Base-by-base conservation (phyloP, 2,888 invertebrate species). In the Linnaemya vulpina region DNA sequence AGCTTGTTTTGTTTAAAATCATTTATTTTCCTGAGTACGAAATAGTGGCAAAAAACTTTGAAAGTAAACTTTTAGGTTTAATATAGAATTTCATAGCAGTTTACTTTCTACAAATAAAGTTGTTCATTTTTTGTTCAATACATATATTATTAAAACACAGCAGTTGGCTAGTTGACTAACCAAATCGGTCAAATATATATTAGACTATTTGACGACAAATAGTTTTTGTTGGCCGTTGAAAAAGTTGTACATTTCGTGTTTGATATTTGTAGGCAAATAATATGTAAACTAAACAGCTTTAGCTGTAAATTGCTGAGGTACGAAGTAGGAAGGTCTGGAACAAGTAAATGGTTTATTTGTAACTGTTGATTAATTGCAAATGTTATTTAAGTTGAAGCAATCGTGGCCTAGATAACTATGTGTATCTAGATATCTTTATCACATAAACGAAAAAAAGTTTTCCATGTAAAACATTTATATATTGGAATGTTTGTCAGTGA, bases 181-280 rank as follows among this genome's bases (percentile, higher is more conserved):
- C 58, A 30, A 77, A 60, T 51, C 49, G 68, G 22, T 60, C 40
- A 77, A 49, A 68, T 77, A 68, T 68, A 68, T 77, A 51, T 77
- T 49, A 60, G 77, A 77, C 68, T 40, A 49, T 67, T 58, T 46
- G 68, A 60, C 68, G 77, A 17, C 68, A 77, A 60, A 68, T 17
- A 51, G n/a, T n/a, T 25, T 77, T 60, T 22, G 1, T 17, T 49
- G 22, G n/a, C 8, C 1, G 15, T 43, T 35, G 4, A 35, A 4
- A 53, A 53, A 63, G 38, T 40, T 35, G 9, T 30, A 10, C 20
- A 15, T 51, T 43, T 65, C 7, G 11, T 55, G 30, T 38, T 3
- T 2, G 5, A 13, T 51, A 2, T 65, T 43, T 73, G 17, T 30
- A 30, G 65, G 20, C 38, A 30, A 43, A 10, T 17, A 5, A 70